phyloP scores from a whole-genome alignment of 2,888 invertebrate genomes.

The Drosophila kokeensis region DNA sequence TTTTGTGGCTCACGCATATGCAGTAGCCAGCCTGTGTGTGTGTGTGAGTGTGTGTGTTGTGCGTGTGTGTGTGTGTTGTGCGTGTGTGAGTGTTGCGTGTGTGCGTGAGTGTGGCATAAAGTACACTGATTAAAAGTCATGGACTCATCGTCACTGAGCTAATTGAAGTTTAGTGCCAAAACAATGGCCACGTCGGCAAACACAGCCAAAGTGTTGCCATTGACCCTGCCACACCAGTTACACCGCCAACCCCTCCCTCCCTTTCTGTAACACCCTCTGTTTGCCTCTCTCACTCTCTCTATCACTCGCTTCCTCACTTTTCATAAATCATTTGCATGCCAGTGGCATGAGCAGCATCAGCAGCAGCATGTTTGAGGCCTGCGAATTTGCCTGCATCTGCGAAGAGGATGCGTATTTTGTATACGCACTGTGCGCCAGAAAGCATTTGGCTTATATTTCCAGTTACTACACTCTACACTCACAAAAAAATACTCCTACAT shows the following conservation, averaged over 20 bases:
- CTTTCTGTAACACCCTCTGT: neutral
- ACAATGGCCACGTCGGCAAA: constrained; percentile 24
- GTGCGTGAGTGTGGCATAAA: constrained; percentile 55
- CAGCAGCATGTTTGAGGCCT: constrained; percentile 18
- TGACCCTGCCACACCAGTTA: constrained; percentile 42
- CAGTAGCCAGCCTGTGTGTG: neutral
- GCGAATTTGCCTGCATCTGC: constrained; percentile 25
- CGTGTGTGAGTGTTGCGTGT: constrained; percentile 24
- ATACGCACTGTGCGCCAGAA: constrained; percentile 7
- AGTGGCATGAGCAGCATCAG: constrained; percentile 23
- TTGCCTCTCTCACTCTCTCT: neutral
- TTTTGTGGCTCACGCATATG: constrained; percentile 28
- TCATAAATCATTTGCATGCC: constrained; percentile 60
- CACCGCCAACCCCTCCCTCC: neutral
- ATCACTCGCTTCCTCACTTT: neutral
- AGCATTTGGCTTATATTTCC: neutral
- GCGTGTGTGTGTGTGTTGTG: neutral
- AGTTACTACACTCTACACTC: neutral
- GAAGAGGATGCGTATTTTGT: constrained; percentile 9
- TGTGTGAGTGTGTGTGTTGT: constrained; percentile 1
- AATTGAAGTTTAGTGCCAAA: constrained; percentile 76
- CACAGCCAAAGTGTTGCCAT: constrained; percentile 59
- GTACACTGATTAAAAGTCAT: constrained; percentile 78
- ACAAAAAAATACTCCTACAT: neutral
- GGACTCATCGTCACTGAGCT: constrained; percentile 67